Evolutionary conservation across 2,113 vertebrate genomes (phyloP).

Genomic region (Ciconia boyciana): DNA sequence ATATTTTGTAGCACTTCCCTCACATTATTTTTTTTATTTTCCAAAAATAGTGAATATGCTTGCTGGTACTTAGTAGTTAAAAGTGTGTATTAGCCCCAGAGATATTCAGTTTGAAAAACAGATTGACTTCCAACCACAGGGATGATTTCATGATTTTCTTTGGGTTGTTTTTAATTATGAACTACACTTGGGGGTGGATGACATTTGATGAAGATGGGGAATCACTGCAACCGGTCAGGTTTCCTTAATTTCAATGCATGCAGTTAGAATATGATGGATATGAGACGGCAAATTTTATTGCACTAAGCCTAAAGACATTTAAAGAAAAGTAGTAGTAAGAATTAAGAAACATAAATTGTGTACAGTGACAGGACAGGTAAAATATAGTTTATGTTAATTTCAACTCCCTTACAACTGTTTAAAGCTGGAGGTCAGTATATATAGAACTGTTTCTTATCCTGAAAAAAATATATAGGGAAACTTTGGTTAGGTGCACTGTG

Average conservation of each 20-base stretch:
- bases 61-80: neutral
- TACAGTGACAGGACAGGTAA: neutral
- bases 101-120: neutral
- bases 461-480: neutral
- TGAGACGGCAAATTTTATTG: neutral
- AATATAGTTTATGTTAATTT: neutral
- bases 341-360: neutral
- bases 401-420: neutral
- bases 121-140: neutral
- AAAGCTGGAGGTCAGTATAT: neutral
- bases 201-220: neutral
- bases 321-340: neutral
- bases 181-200: neutral
- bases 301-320: neutral
- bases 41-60: neutral
- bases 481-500: neutral
- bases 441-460: neutral
- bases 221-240: neutral
- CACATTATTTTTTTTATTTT: neutral
- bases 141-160: neutral
- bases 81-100: neutral
- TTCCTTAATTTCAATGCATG: neutral
- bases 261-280: neutral
- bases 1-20: neutral
- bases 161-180: neutral